Evolutionary conservation across 2,113 vertebrate species (phyloP), one percentile per base, ranked within the genome.

Genomic region (Tupaia chinensis): DNA sequence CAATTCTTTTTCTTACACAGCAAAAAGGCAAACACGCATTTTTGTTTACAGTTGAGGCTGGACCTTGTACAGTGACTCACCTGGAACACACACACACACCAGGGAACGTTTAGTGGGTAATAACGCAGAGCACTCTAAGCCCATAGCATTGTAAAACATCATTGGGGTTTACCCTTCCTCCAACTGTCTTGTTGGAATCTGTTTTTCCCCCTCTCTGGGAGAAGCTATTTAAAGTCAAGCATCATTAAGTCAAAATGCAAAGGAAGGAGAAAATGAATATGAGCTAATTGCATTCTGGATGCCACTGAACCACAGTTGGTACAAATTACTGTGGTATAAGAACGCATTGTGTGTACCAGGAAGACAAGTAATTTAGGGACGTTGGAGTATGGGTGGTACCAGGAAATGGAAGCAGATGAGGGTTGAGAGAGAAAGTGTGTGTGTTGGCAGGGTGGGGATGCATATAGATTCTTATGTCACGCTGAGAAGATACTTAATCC

Each of bases 171-270:
- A 44, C 69, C 60, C 77, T 27, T 74, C 73, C 77, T 96, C 81
- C 83, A 94, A 0, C 79, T 72, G 15, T 73, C 89, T 69, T 90
- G 16, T 77, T 74, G n/a, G 34, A 96, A 19, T 95, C 72, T 85
- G 44, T 87, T 87, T 95, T 81, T 82, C 65, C 44, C 79, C 61
- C 32, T 79, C 68, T 90, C 8, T 72, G 63, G 82, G 70, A 96
- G 79, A 91, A 95, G 68, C 92, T 96, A 68, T 92, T 93, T 92
- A 79, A 72, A 93, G 87, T 93, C 77, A 97, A 90, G 86, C 90
- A 82, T 72, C 92, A 92, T 96, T 93, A 97, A 97, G 74, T 96
- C 89, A 96, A 90, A 95, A 93, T 94, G 92, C 95, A 95, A 95
- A 97, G 70, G 91, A 94, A 95, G 70, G 91, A 94, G 87, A 94